These are phyloP conservation scores for Spialia ferax DNA, from an alignment of 2,888 invertebrate species.

Conservation along the genomic window DNA sequence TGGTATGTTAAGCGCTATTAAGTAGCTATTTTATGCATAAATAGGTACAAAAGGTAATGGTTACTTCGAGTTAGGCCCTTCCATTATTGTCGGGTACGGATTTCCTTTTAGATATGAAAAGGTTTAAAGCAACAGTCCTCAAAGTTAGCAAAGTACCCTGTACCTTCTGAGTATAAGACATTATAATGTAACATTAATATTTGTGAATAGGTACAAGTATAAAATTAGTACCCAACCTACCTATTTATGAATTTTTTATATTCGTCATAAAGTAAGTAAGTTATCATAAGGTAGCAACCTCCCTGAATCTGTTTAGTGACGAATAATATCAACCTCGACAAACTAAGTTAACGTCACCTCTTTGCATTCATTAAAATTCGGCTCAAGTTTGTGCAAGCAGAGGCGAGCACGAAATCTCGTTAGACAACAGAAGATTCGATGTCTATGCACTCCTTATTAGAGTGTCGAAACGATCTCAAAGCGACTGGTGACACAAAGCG, in stretches of 20 bases:
- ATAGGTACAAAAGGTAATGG: neutral
- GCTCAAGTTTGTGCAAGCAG: neutral
- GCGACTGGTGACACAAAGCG: constrained; percentile 22
- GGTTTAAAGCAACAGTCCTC: neutral
- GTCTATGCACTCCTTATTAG: constrained; percentile 12
- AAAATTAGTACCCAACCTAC: too few species aligned
- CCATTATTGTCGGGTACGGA: neutral
- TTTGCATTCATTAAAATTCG: neutral
- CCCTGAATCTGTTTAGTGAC: too few species aligned
- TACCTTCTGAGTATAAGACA: too few species aligned
- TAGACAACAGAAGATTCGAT: constrained; percentile 7
- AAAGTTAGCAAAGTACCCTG: neutral
- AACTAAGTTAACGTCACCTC: too few species aligned
- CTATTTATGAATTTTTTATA: too few species aligned
- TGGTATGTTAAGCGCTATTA: neutral
- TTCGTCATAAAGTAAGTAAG: too few species aligned
- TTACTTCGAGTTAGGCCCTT: neutral
- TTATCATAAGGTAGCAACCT: too few species aligned
- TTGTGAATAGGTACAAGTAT: too few species aligned
- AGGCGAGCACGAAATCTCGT: neutral
- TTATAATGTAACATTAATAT: too few species aligned
- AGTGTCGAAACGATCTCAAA: constrained; percentile 33
- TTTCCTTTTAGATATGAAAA: constrained; percentile 9
- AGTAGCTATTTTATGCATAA: neutral
- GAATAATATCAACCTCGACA: too few species aligned